Base-by-base conservation (phyloP, 1,140 invertebrate species). In the Atta cephalotes region DNA sequence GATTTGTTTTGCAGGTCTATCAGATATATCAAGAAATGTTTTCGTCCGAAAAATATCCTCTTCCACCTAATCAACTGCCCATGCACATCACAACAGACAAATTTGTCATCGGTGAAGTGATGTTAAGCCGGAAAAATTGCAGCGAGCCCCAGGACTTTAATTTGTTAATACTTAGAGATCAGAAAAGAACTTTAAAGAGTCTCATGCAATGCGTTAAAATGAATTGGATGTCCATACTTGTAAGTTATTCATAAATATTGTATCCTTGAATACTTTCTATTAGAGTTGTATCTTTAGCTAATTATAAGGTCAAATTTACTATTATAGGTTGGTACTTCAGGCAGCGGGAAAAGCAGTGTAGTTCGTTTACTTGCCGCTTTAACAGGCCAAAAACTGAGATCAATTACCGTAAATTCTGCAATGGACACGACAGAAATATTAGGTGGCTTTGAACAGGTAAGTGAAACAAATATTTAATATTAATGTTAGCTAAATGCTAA, bases 401-500 rank as follows among this genome's bases (percentile, higher is more conserved):
- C 97, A 1, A 95, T 99, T 78, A 96, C 97, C n/a, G 97, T 99
- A 18, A 99, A 98, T 93, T 98, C 98, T 53, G 97, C 98, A 60
- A 99, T 99, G 97, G 99, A 99, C 93, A 99, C 99, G 0, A 98
- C 97, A 0, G 99, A 99, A 94, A 96, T 99, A 65, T 96, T 99
- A 6, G 99, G 99, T 71, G 98, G 98, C 58, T 99, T 99, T 95
- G 98, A 99, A 96, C 99, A 99, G 96, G 97, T 99, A 89, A 96
- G 96, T 95, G n/a, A 62, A 25, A 56, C 62, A 76, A 49, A 35
- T 82, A 62, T 62, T n/a, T 53, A 58, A 58, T 21, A 9, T 21
- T 35, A 12, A 16, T 10, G 45, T 39, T 31, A 1, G 10, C 39
- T 45, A 45, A 45, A 45, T 35, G 7, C 10, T 21, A 31, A 51